A percentile compares a stretch with the other conserved stretches of the same genome.
Conservation (phyloP, 2,888 invertebrate species). For the Eilema caniola region DNA sequence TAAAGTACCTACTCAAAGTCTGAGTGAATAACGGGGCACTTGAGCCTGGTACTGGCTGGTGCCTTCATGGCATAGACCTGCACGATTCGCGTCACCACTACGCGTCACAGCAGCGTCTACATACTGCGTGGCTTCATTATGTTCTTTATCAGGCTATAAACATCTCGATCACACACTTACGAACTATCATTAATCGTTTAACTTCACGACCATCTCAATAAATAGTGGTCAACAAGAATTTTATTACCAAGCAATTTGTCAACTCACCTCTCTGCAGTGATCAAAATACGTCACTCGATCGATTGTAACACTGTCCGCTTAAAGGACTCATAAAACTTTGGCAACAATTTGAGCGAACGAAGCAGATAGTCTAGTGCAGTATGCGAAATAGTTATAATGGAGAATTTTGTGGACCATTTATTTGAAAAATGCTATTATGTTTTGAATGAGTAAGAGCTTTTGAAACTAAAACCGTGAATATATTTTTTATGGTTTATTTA, state of each 20-base stretch:
- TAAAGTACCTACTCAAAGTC: neutral
- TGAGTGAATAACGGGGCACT: neutral
- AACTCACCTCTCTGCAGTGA: conserved; percentile 23
- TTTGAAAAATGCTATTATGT: conserved; percentile 67
- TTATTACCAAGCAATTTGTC: conserved; percentile 22
- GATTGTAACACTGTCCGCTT: conserved; percentile 40
- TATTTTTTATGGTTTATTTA: conserved; percentile 78
- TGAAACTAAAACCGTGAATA: conserved; percentile 65
- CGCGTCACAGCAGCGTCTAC: conserved; percentile 56
- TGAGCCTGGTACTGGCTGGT: neutral
- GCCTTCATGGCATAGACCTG: conserved; percentile 46
- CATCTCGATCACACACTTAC: conserved; percentile 31
- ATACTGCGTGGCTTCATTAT: conserved; percentile 55
- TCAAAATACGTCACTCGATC: conserved; percentile 33
- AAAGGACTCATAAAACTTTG: conserved; percentile 51
- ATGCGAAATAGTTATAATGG: conserved; percentile 60
- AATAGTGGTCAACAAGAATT: conserved; percentile 10
- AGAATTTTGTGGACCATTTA: conserved; percentile 64
- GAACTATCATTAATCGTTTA: conserved; percentile 32
- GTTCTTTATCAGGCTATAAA: conserved; percentile 19
- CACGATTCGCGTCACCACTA: conserved; percentile 52
- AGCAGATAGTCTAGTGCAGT: conserved; percentile 44
- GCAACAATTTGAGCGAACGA: conserved; percentile 48
- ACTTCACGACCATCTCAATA: neutral
- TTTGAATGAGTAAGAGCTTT: conserved; percentile 62